These are phyloP conservation scores for Hydrotaea cyrtoneurina DNA, from an alignment of 2,888 invertebrate species.

Conservation along the genomic window DNA sequence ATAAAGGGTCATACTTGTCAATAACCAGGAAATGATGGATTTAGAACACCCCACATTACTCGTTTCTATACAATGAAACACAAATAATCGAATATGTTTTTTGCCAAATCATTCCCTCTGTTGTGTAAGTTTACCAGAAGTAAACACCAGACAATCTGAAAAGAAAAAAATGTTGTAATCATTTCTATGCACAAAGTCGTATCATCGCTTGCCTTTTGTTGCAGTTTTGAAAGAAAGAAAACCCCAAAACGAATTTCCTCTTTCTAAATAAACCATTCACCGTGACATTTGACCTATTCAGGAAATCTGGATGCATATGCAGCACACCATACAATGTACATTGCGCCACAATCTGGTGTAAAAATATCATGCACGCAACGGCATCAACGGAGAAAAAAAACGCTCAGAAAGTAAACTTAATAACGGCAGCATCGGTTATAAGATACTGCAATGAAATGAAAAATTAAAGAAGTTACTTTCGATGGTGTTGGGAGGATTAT, in stretches of 20 bases:
- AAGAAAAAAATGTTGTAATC: no score
- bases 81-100: no score
- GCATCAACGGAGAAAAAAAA: background rate
- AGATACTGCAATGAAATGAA: slow-evolving; percentile 58
- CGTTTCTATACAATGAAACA: no score
- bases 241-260: slow-evolving; percentile 9
- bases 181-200: no score
- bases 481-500: background rate
- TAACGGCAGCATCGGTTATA: slow-evolving; percentile 65
- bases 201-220: no score
- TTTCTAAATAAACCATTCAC: slow-evolving; percentile 30
- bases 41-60: no score
- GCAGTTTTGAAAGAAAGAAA: no score
- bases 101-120: no score
- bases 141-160: no score
- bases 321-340: background rate
- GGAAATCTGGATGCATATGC: slow-evolving; percentile 3
- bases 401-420: background rate
- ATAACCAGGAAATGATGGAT: no score
- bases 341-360: background rate
- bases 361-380: background rate
- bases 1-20: no score
- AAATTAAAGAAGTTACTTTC: background rate
- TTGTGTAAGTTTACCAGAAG: no score
- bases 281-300: slow-evolving; percentile 6